Evolutionary conservation across 2,797 vertebrate genomes (phyloP).

Genomic region (Rhinoraja longicauda): DNA sequence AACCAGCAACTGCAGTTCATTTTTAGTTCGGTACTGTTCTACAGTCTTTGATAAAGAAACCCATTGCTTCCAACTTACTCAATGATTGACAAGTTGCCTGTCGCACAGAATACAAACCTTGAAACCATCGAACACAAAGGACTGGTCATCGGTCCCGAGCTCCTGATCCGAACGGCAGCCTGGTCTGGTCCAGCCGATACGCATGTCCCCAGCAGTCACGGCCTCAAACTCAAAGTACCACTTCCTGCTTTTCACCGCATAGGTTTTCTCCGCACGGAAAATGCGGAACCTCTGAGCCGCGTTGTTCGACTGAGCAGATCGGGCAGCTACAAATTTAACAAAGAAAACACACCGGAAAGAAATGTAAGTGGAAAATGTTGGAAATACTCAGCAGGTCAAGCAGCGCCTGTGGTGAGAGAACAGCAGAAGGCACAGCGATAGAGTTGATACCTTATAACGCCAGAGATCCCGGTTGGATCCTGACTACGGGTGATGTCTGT

Average conservation of each 20-base stretch:
- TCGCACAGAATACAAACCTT: constrained; percentile 64
- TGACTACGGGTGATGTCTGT: no score
- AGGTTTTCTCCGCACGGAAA: constrained; percentile 87
- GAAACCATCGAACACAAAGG: constrained; percentile 88
- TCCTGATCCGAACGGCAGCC: constrained; percentile 84
- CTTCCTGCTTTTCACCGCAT: constrained; percentile 76
- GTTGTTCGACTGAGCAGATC: constrained; percentile 61
- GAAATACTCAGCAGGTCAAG: no score
- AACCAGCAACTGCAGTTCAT: no score
- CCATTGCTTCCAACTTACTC: neutral
- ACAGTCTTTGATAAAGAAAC: neutral
- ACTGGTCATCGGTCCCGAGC: constrained; percentile 82
- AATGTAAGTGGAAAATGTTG: no score
- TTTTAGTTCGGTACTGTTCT: no score
- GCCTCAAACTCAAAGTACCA: constrained; percentile 95
- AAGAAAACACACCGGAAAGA: neutral
- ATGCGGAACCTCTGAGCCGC: constrained; percentile 82
- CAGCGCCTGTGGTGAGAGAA: no score
- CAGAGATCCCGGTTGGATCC: no score
- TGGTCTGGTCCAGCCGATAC: constrained; percentile 84
- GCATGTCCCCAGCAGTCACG: constrained; percentile 81
- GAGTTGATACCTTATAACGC: no score
- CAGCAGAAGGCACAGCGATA: no score
- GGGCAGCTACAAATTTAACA: constrained; percentile 55
- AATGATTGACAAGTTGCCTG: neutral